Base-by-base conservation (phyloP, 2,113 vertebrate genomes). In the Scopus umbretta region DNA sequence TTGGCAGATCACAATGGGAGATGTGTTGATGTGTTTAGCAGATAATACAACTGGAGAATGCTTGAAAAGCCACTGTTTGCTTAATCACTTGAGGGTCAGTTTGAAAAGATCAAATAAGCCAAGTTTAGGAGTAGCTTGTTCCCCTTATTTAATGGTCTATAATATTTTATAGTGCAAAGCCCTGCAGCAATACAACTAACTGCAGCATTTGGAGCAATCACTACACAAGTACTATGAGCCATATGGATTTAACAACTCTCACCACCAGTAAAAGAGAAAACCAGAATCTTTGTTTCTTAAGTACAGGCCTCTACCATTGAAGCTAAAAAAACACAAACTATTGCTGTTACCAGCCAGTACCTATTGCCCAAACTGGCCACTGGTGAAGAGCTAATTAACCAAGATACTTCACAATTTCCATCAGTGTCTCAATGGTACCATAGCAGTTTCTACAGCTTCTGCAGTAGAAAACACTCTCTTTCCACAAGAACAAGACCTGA, bases 51-150 rank as follows among this genome's bases (percentile, higher is more conserved):
- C 38, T 47, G 43, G 19, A 92, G 40, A 88, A 65, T 4, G 36
- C 65, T 81, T 85, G 73, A 92, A 91, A 92, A 92, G 65, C 65
- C 86, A 72, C 67, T 50, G 47, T 78, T 96, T 78, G 76, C 86
- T 89, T 89, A 52, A 94, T 87, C 83, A 79, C 88, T 95, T n/a
- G 63, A 93, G 59, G 90, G 38, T 40, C 87, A 61, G 25, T 32
- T 87, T 65, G 83, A 79, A 75, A 86, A 95, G 88, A 94, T 95
- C 92, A 94, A 95, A 94, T 71, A 89, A 86, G 78, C 76, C 86
- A 94, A 92, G 76, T 75, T 89, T 63, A 85, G 80, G 83, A 94
- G 71, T 75, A 87, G 86, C 76, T 94, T 56, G 29, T 40, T 88
- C 63, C 76, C 61, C 73, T 86, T 36, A 52, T 96, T 92, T 91